Conservation (phyloP, 2,113 vertebrate genomes). For the Hippocampus comes region DNA sequence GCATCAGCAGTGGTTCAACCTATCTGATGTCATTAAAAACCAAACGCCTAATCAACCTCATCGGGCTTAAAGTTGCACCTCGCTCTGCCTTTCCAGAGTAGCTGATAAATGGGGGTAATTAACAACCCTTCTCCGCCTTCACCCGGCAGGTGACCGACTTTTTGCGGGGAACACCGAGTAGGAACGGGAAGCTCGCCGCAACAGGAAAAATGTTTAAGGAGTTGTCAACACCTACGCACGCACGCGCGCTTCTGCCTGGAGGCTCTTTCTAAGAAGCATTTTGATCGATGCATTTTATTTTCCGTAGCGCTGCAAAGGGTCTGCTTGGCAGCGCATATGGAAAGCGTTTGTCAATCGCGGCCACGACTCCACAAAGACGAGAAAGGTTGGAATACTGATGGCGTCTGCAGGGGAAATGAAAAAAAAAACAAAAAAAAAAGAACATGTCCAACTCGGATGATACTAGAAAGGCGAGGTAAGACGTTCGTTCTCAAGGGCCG, state of each 20-base stretch:
- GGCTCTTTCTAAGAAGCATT: constrained; percentile 26
- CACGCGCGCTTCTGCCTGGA: constrained; percentile 38
- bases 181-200: not conserved
- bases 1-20: constrained; percentile 11
- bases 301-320: not conserved
- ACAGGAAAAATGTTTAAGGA: constrained; percentile 43
- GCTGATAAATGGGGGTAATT: constrained; percentile 25
- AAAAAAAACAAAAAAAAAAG: no score
- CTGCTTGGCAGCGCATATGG: not conserved
- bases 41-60: constrained; percentile 20
- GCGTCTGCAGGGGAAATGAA: not conserved
- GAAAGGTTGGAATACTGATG: not conserved
- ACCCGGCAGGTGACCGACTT: not conserved
- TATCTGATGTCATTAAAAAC: constrained; percentile 22
- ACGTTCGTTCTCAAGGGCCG: not conserved
- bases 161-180: constrained; percentile 5
- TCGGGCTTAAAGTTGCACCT: constrained; percentile 2
- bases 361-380: not conserved
- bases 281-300: constrained; percentile 24
- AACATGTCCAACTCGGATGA: no score
- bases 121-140: constrained; percentile 24
- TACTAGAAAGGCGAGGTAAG: no score
- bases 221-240: constrained; percentile 46
- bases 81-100: constrained; percentile 21
- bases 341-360: not conserved